These are phyloP conservation scores for Coelogynopora nodosa DNA, from an alignment of 2,888 invertebrate species.

Conservation along the genomic window DNA sequence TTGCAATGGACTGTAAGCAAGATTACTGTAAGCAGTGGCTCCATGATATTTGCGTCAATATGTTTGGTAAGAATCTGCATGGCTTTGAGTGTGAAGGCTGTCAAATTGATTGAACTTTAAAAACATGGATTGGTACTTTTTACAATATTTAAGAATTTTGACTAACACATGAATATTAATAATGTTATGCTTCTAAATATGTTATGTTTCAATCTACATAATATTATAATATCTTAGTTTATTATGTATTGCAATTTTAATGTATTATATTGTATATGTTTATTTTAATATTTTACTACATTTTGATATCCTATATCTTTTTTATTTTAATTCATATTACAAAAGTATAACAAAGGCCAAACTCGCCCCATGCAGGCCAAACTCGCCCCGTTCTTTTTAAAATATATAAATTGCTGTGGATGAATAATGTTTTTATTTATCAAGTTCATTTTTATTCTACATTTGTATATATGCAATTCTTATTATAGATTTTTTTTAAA, in stretches of 20 bases:
- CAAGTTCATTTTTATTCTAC: neutral
- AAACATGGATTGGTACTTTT: neutral
- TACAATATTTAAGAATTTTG: neutral
- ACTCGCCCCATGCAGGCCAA: neutral
- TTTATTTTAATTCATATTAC: neutral
- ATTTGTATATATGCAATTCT: neutral
- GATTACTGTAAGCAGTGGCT: neutral
- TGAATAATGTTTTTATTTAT: neutral
- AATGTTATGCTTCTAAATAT: neutral
- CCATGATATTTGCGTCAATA: neutral
- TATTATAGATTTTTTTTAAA: neutral
- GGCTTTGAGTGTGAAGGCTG: neutral
- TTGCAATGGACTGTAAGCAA: too few relatives aligned
- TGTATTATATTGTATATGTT: neutral
- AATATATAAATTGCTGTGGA: neutral
- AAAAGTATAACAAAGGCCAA: neutral
- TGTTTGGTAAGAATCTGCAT: neutral
- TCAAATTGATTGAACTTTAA: neutral
- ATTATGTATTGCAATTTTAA: neutral
- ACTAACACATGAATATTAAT: neutral
- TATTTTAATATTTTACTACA: neutral
- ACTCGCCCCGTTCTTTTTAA: neutral
- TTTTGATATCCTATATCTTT: neutral
- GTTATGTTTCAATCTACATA: neutral
- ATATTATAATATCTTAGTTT: neutral